Percentiles rank a stretch among this genome's conserved stretches.
Evolutionary conservation across 2,888 invertebrate species (phyloP).

Genomic region (Cataglyphis rosenhaueri): DNA sequence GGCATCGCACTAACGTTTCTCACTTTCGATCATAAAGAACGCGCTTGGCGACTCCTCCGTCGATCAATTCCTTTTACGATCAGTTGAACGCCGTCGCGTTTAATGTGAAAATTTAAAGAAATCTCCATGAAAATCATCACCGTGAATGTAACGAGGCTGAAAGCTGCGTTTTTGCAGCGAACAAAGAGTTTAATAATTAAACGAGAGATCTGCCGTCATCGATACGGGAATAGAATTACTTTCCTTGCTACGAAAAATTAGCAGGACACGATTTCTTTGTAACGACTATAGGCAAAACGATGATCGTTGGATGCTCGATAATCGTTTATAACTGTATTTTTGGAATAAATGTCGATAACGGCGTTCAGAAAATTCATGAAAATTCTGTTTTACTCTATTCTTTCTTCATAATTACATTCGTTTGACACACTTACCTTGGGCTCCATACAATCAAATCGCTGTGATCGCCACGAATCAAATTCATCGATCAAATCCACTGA

Average conservation of each 20-base stretch:
- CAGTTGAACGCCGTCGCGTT: slow-evolving; percentile 24
- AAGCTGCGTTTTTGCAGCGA: slow-evolving; percentile 38
- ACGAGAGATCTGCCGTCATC: slow-evolving; percentile 33
- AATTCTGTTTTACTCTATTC: background rate
- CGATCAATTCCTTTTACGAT: slow-evolving; percentile 42
- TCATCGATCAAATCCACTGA: background rate
- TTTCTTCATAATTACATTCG: background rate
- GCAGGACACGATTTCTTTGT: slow-evolving; percentile 35
- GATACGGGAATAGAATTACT: slow-evolving; percentile 30
- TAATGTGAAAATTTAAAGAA: slow-evolving; percentile 64
- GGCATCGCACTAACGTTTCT: slow-evolving; percentile 52
- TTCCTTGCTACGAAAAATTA: slow-evolving; percentile 39
- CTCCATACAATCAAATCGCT: background rate
- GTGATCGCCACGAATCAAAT: background rate
- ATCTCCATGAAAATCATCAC: slow-evolving; percentile 57
- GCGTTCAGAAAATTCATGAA: background rate
- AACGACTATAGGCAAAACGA: background rate
- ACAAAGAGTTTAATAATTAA: slow-evolving; percentile 41
- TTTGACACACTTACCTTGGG: slow-evolving; percentile 22
- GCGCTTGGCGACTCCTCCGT: background rate
- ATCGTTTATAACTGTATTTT: slow-evolving; percentile 18
- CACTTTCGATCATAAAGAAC: slow-evolving; percentile 65
- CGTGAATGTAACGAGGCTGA: slow-evolving; percentile 42
- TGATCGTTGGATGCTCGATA: slow-evolving; percentile 4
- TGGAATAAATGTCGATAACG: background rate